Base-by-base conservation (phyloP, 2,113 vertebrate species). In the Lepus europaeus region DNA sequence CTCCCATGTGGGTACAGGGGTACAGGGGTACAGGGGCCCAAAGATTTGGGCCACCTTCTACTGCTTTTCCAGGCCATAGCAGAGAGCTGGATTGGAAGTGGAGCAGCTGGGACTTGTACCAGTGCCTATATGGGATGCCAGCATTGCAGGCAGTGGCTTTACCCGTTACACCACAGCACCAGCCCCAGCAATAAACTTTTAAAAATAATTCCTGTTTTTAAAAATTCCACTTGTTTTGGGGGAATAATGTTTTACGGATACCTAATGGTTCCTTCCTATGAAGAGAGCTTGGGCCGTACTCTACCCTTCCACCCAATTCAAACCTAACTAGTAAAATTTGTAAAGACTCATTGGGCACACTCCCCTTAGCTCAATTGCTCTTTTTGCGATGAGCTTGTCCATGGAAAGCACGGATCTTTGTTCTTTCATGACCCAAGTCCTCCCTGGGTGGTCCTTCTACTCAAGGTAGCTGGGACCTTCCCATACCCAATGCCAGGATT, bases 371-470 rank as follows among this genome's bases (percentile, higher is more conserved):
- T 68, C 36, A 63, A 51, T 17, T 89, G 59, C 66, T 56, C n/a
- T 45, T 82, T 45, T 82, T 88, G 72, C 77, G 61, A 86, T 66
- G 8, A 79, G 19, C 6, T 39, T 76, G 14, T 31, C 70, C 33
- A 79, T 23, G 74, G 39, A 79, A 90, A 95, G 49, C 33, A 90
- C 31, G 49, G 87, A 53, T 59, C 31, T 89, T 90, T 79, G 36
- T 27, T 66, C 23, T 89, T 74, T 22, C 31, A 29, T 16, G 11
- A 80, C 64, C 64, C 89, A 88, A 93, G 68, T 81, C 49, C 80
- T 56, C 74, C 56, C 29, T 79, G 31, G 56, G 7, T 20, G 19
- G 1, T 78, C 14, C 5, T 83, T 82, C 14, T 77, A 56, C 0
- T 2, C 70, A 53, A 49, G 25, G 64, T 45, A 83, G 8, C 61